A percentile compares a stretch with the other conserved stretches of the same genome.
phyloP scores from a whole-genome alignment of 2,113 vertebrate species.

The Coracopsis vasa region DNA sequence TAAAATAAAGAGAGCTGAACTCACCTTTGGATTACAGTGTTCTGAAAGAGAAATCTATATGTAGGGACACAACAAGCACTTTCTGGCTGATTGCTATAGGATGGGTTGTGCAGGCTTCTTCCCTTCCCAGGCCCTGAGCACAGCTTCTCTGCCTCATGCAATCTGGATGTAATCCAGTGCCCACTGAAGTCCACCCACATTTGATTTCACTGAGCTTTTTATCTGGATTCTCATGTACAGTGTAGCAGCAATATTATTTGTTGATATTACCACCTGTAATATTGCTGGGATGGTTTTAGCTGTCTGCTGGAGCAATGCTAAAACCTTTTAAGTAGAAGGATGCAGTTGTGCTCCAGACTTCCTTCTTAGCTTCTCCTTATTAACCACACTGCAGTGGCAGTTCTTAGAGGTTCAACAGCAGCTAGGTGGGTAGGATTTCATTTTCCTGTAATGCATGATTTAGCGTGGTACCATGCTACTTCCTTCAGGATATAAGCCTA shows the following conservation, averaged over 20 bases:
- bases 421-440: background rate
- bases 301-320: background rate
- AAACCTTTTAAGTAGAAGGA: background rate
- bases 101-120: background rate
- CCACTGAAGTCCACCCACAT: background rate
- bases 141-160: background rate
- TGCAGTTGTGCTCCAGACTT: background rate
- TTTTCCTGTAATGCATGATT: conserved; percentile 12
- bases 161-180: background rate
- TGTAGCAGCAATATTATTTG: background rate
- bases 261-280: background rate
- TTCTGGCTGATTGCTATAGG: background rate
- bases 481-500: conserved; percentile 13
- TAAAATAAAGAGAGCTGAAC: background rate
- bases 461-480: background rate
- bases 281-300: background rate
- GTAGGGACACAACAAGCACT: background rate
- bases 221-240: background rate
- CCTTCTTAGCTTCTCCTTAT: background rate
- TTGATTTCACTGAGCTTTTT: background rate
- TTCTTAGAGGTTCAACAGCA: conserved; percentile 31
- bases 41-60: background rate
- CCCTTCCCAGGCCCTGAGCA: background rate
- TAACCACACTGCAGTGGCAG: background rate
- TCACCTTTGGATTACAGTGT: background rate